phyloP scores from a whole-genome alignment of 1,140 invertebrate species.

The Drosophila sturtevanti region DNA sequence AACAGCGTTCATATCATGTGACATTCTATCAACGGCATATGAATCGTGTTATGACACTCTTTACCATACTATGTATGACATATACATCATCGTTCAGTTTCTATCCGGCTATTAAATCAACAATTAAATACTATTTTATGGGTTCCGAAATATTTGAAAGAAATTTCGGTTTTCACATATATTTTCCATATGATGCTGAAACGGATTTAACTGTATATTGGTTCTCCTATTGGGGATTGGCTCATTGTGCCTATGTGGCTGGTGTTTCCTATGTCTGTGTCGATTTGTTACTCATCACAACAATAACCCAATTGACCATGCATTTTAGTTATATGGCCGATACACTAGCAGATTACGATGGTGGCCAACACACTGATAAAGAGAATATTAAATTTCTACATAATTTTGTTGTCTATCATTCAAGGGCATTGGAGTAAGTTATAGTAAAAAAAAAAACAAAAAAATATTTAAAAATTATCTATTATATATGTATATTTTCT shows the following conservation, averaged over 20 bases:
- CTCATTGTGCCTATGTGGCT: conserved; percentile 72
- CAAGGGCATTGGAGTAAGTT: conserved; percentile 57
- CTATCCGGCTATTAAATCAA: conserved; percentile 67
- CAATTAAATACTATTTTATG: conserved; percentile 63
- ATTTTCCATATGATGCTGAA: conserved; percentile 63
- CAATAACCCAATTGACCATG: conserved; percentile 73
- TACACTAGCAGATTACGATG: conserved; percentile 49
- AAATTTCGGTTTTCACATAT: conserved; percentile 65
- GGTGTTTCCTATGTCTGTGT: conserved; percentile 71
- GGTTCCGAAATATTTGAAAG: conserved; percentile 68
- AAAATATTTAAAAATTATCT: too few relatives aligned
- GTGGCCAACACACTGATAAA: conserved; percentile 40
- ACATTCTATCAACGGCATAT: conserved; percentile 57
- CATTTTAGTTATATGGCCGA: conserved; percentile 68
- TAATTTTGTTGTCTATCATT: conserved; percentile 50
- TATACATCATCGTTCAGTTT: conserved; percentile 73
- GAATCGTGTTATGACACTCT: conserved; percentile 63
- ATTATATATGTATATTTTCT: too few relatives aligned
- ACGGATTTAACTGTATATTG: conserved; percentile 64
- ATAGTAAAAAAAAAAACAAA: not conserved
- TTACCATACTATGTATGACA: conserved; percentile 68
- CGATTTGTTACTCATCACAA: conserved; percentile 60
- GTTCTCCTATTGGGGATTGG: conserved; percentile 65
- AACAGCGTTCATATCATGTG: conserved; percentile 50
- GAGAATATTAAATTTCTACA: conserved; percentile 62